Evolutionary conservation across 2,113 vertebrate species (phyloP), one percentile per base, ranked within the genome.

Genomic region (Anolis carolinensis): DNA sequence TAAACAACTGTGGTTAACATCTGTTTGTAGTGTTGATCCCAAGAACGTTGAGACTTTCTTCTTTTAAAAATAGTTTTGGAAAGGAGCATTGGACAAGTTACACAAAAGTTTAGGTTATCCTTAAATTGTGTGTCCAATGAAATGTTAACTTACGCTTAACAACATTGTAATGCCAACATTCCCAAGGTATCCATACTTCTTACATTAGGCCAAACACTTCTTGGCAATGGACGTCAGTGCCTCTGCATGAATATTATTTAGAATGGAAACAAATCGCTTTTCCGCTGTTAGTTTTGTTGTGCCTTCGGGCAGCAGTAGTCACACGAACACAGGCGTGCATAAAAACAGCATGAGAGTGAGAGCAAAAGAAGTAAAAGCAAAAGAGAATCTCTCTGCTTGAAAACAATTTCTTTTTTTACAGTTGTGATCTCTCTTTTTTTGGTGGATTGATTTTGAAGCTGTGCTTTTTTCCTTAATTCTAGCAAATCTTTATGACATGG

Each of bases 231-330:
- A 86, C 72, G 81, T 86, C 70, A 86, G 48, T 81, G 71, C 36
- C 85, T 86, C 85, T 30, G 78, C 70, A 50, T 80, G 84, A 73
- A 74, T 86, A 80, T 86, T 80, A 86, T 72, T 73, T 86, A 80
- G 30, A 68, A 73, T 48, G 78, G 80, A 86, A 86, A 86, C 77
- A 86, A 81, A 86, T 86, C 50, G 78, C 78, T 59, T 73, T 55
- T n/a, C 27, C 81, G 30, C 70, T 81, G 71, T 86, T 86, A 65
- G 55, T 36, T 79, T 48, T 73, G 78, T 86, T 81, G 78, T 86
- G 78, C 36, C 77, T 86, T 81, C 55, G 36, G 70, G 78, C 85
- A 81, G 78, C 14, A 50, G 13, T 74, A n/a, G 25, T 59, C 63
- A 59, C 44, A 59, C 21, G 79, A 13, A 44, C 34, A 72, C 10